phyloP scores from a whole-genome alignment of 2,888 invertebrate species.

The Ashinkailepas kermadecensis region DNA sequence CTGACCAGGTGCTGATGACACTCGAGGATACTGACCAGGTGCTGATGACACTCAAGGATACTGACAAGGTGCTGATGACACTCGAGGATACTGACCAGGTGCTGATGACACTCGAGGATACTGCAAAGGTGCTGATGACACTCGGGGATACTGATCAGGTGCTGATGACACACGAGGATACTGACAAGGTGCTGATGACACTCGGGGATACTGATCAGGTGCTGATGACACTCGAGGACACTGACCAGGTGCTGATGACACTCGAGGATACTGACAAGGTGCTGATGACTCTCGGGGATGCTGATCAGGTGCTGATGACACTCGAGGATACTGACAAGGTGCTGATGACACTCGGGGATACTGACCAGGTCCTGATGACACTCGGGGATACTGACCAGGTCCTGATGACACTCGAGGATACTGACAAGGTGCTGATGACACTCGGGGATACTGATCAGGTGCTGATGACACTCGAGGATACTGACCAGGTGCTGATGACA shows the following conservation, averaged over 20 bases:
- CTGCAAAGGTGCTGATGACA: conserved; percentile 44
- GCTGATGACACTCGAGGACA: conserved; percentile 40
- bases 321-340: conserved; percentile 66
- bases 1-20: conserved; percentile 48
- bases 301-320: conserved; percentile 26
- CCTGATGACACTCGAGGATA: conserved; percentile 81
- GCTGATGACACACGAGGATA: conserved; percentile 53
- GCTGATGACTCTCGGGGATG: too few species aligned
- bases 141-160: background rate
- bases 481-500: too few species aligned
- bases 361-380: conserved; percentile 27
- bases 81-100: background rate
- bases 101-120: conserved; percentile 53
- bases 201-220: background rate
- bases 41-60: conserved; percentile 56
- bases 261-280: conserved; percentile 73
- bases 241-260: too few species aligned
- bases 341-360: too few species aligned
- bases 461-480: conserved; percentile 40
- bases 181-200: conserved; percentile 48
- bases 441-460: background rate
- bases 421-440: conserved; percentile 48
- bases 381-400: too few species aligned
- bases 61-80: conserved; percentile 48
- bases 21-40: background rate